Base-by-base conservation (phyloP, 1,140 invertebrate species). In the Sarcophaga bullata region DNA sequence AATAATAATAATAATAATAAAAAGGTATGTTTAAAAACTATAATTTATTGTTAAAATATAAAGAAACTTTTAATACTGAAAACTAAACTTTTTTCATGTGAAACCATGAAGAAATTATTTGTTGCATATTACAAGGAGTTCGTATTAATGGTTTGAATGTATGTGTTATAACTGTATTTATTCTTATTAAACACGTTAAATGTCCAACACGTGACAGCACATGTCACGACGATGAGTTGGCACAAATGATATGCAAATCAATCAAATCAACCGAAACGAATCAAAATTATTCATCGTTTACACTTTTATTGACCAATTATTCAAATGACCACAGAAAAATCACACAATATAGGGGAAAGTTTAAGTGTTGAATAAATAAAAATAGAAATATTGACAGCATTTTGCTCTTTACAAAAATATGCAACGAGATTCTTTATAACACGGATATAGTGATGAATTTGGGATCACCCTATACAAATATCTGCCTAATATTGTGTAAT, bases 191-290 rank as follows among this genome's bases (percentile, higher is more conserved):
- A 25, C 19, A n/a, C 62, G 62, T 68, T 68, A 68, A 68, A 68
- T 68, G 19, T 76, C 50, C 75, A 37, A 80, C 52, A 68, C 37
- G 52, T 80, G 80, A 73, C 81, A 62, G 81, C 15, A 19, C 81
- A 72, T 81, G 81, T 81, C 81, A 81, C 11, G 68, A 48, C 52
- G 58, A 81, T 81, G 81, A 81, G 81, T 81, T 81, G 68, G 62
- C 83, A 82, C 86, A 86, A 88, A 88, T 87, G 87, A 88, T 88
- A 88, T 88, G 87, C 87, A 88, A 88, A 88, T 86, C 84, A 82
- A 84, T 76, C 73, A 76, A 78, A 78, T 78, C 84, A n/a, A n/a
- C n/a, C n/a, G 81, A 84, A 82, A 49, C 73, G 48, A 78, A 78
- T 78, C 75, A 52, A 78, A 78, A 68, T 25, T 78, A 50, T 78